Base-by-base conservation (phyloP, 2,888 invertebrate species). In the Amiota minor region DNA sequence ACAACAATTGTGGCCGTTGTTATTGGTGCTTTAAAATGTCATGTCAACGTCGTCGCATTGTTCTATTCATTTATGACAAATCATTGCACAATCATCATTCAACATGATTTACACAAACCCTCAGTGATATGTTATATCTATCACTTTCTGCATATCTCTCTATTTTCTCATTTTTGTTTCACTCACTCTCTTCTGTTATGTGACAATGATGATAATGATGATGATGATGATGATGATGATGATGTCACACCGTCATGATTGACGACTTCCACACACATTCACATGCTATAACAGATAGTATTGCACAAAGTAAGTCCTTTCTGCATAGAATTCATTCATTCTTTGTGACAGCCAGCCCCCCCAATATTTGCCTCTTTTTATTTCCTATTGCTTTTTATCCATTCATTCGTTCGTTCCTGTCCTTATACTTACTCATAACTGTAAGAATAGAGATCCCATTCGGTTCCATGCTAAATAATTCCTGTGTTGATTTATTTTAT, bases 11-110 rank as follows among this genome's bases (percentile, higher is more conserved):
- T 35, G 6, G 6, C 35, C 0, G 35, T 35, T 35, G 53, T 53
- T 53, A 12, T 12, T 53, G 53, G 14, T 53, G 14, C 16, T 53
- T 14, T 53, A 35, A 35, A 35, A 35, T 35, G 35, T 35, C 35
- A 35, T 53, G 53, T 53, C 16, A 14, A 9, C 16, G 12, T 53
- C 16, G 12, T 53, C 16, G 53, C 14, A 8, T 16, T 59, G 59
- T 20, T 59, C 20, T 11, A 14, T 62, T 12, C 59, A 6, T 59
- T 59, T 59, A 59, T 80, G 82, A 80, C 85, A 77, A 79, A 81
- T 85, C 86, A 86, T 86, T 77, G 82, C 77, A 69, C 74, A 74
- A 79, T 80, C 84, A 85, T 85, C 83, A 86, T 75, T 85, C 85
- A 85, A 82, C 78, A 79, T 84, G 81, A 82, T 81, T 75, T 79